Evolutionary conservation across 2,888 invertebrate species (phyloP).

Genomic region (Leucozona laternaria): DNA sequence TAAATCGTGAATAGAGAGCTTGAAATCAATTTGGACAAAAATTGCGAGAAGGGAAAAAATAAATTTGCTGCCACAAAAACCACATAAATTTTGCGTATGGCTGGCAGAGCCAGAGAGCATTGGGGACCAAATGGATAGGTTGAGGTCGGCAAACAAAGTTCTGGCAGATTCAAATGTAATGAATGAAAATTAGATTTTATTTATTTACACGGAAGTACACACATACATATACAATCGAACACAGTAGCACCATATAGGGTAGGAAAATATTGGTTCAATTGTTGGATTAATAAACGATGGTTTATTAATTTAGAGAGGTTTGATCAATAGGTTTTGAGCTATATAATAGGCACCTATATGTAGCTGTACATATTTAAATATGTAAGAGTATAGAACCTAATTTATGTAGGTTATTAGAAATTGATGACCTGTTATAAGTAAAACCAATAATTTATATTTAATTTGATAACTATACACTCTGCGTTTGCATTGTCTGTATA

Average conservation of each 20-base stretch:
- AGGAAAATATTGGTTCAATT: constrained; percentile 3
- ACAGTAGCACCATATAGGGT: neutral
- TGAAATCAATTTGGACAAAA: constrained; percentile 52
- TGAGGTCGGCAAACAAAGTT: constrained; percentile 13
- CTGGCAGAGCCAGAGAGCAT: neutral
- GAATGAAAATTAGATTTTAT: constrained; percentile 57
- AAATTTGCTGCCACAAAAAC: constrained; percentile 1
- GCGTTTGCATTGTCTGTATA: too few relatives aligned
- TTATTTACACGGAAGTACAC: constrained; percentile 31
- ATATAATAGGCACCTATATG: too few relatives aligned
- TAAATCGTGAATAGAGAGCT: constrained; percentile 58
- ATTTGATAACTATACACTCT: too few relatives aligned
- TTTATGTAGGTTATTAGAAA: too few relatives aligned
- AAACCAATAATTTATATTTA: too few relatives aligned
- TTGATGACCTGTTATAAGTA: too few relatives aligned
- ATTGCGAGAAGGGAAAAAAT: neutral
- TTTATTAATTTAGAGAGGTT: neutral
- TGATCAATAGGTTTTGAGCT: neutral
- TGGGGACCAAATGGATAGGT: neutral
- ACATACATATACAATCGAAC: neutral
- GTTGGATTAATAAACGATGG: neutral
- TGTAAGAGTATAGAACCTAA: too few relatives aligned
- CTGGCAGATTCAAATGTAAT: constrained; percentile 32
- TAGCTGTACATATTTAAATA: too few relatives aligned
- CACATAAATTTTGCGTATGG: constrained; percentile 20